Evolutionary conservation across 2,888 invertebrate species (phyloP).

Genomic region (Cancer borealis): DNA sequence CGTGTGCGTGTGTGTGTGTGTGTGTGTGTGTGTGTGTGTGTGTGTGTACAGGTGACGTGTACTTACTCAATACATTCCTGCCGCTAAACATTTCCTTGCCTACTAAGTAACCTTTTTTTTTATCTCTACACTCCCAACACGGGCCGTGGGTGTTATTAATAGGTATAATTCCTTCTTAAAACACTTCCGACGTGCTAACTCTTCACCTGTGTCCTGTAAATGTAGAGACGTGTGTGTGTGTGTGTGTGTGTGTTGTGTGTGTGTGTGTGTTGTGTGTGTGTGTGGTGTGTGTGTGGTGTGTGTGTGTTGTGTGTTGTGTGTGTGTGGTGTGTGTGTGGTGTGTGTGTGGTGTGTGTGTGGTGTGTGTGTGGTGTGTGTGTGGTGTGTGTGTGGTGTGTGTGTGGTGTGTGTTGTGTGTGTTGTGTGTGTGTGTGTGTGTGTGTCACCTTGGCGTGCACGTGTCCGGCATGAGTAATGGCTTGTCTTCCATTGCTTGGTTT

Average conservation of each 20-base stretch:
- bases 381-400: not conserved
- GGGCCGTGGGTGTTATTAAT: not conserved
- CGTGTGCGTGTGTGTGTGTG: too few relatives aligned
- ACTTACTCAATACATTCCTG: not conserved
- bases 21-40: conserved; percentile 23
- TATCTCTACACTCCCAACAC: too few relatives aligned
- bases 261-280: not conserved
- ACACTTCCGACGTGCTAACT: not conserved
- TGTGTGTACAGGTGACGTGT: conserved; percentile 31
- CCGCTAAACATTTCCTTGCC: not conserved
- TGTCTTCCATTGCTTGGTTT: not conserved
- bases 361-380: not conserved
- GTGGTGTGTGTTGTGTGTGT: not conserved
- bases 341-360: not conserved
- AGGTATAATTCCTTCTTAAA: too few relatives aligned
- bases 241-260: too few relatives aligned
- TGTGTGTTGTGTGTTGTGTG: too few relatives aligned
- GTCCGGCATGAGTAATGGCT: not conserved
- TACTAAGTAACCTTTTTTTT: too few relatives aligned
- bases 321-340: not conserved
- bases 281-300: too few relatives aligned
- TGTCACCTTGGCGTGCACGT: not conserved
- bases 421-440: not conserved
- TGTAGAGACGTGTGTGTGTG: not conserved
- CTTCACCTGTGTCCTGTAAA: not conserved